These are phyloP conservation scores for Oligia latruncula DNA, from an alignment of 2,888 invertebrate species.

Conservation along the genomic window DNA sequence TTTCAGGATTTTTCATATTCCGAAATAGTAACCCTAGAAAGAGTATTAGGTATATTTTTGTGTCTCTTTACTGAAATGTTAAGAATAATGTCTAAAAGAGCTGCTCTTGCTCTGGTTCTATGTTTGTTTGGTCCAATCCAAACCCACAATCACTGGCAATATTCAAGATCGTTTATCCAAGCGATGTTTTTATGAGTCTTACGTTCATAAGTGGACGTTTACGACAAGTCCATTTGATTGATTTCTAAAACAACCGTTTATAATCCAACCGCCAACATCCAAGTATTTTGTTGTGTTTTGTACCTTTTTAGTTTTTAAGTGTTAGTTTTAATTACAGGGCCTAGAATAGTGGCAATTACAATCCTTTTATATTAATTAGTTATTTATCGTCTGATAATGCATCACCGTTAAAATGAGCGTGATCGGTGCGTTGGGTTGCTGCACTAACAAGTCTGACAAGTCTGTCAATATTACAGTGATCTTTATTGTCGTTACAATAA, in stretches of 20 bases:
- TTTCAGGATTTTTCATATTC: background rate
- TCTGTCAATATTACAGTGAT: background rate
- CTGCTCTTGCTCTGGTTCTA: background rate
- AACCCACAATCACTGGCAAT: background rate
- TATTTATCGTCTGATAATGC: background rate
- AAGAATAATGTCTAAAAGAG: background rate
- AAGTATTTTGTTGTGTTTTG: background rate
- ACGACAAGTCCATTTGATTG: constrained; percentile 4
- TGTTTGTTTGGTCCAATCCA: background rate
- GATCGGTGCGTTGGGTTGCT: background rate
- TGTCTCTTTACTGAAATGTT: background rate
- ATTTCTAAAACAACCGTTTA: constrained; percentile 15
- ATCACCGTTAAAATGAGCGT: background rate
- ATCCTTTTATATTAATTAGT: no score
- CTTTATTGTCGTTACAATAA: background rate
- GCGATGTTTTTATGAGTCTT: constrained; percentile 1
- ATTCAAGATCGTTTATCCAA: background rate
- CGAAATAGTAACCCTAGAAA: background rate
- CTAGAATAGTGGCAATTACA: background rate
- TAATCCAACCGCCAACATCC: background rate
- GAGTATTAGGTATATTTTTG: background rate
- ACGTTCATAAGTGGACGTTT: constrained; percentile 10
- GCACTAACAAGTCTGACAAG: background rate
- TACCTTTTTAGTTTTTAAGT: no score
- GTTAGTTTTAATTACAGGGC: background rate